These are phyloP conservation scores for Heliocidaris erythrogramma DNA, from an alignment of 35 echinoderm and acorn worm species.

Conservation along the genomic window DNA sequence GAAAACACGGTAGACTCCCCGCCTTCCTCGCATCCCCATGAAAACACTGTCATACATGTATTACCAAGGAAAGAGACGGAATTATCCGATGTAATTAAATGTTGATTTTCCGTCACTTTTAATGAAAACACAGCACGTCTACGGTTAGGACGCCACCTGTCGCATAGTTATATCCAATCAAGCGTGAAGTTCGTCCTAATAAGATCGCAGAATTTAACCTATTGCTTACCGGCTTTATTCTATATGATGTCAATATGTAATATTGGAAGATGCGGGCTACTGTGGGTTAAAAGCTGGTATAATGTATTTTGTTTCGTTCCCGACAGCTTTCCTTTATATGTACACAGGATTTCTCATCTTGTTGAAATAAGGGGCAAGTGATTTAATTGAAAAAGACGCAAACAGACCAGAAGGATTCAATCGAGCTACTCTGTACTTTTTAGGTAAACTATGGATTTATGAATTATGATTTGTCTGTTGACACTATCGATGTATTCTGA, in stretches of 20 bases:
- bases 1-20: not conserved
- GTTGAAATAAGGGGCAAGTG: not conserved
- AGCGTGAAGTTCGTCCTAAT: not conserved
- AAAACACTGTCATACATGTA: not conserved
- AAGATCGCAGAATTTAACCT: not conserved
- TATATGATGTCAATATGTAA: not conserved
- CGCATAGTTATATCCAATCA: not conserved
- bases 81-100: not conserved
- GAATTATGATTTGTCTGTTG: too few relatives aligned
- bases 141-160: not conserved
- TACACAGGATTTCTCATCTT: not conserved
- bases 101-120: conserved; percentile 10
- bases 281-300: not conserved
- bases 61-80: not conserved
- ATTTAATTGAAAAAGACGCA: not conserved
- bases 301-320: not conserved
- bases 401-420: too few relatives aligned
- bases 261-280: not conserved
- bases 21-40: not conserved
- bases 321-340: too few relatives aligned
- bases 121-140: conserved; percentile 3
- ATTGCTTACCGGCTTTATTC: not conserved
- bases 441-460: too few relatives aligned
- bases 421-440: too few relatives aligned
- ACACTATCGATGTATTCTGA: too few relatives aligned